Base-by-base conservation (phyloP, 2,113 vertebrate species). In the Ptyas mucosa region DNA sequence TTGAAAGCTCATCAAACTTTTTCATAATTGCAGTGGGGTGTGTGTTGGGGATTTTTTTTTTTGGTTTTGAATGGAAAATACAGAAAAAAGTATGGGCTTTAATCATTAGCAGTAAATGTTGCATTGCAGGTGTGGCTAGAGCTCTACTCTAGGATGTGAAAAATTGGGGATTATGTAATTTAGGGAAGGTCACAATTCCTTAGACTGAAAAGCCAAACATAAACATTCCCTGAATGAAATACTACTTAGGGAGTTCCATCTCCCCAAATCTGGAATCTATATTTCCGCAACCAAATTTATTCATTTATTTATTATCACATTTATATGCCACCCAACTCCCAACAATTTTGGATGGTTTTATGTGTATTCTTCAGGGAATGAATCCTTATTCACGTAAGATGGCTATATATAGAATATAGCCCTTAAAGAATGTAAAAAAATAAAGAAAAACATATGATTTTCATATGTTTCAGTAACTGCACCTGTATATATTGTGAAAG, bases 401-500 rank as follows among this genome's bases (percentile, higher is more conserved):
- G 43, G 24, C 10, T 24, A 55, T 57, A 15, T 86, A 4, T 21
- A 55, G 43, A 18, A 24, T 43, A 46, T 49, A 86, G 90, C 23
- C 20, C 34, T 91, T 8, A 49, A 94, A 96, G 94, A 75, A 87
- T 61, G 90, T 93, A 94, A 24, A 57, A 34, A 91, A 52, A 95
- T 94, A 94, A 94, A 94, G 88, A 90, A 93, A 95, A 93, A 57
- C 91, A 96, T 94, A 96, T 96, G 95, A n/a, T n/a, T n/a, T n/a
- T n/a, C n/a, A n/a, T 75, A 94, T 55, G 89, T 89, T 96, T 94
- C 94, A 94, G 89, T 95, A 95, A 96, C 87, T 92, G 95, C 91
- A 87, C 94, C 93, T 97, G 97, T 97, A 97, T 97, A 96, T 96
- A 96, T 97, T 95, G 97, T 95, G 49, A n/a, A 96, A 96, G 85